These are phyloP conservation scores for Drosophila multiciliata DNA, from an alignment of 2,888 invertebrate genomes.

Conservation along the genomic window DNA sequence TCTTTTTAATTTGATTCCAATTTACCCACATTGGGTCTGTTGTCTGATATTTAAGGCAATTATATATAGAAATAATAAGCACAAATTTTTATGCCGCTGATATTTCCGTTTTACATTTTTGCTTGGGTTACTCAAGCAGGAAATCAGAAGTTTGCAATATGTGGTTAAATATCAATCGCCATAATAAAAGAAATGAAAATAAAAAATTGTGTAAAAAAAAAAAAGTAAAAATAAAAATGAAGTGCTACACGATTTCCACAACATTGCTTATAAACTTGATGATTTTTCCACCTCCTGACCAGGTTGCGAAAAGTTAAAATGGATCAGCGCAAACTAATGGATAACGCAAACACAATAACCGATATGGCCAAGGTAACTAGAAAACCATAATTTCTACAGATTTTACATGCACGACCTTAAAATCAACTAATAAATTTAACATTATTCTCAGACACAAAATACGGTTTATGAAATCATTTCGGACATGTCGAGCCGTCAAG, in stretches of 20 bases:
- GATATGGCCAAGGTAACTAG: slow-evolving; percentile 99
- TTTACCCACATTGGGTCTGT: neutral
- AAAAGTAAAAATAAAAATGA: neutral
- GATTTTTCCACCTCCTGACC: slow-evolving; percentile 63
- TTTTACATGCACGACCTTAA: neutral
- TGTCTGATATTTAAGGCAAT: neutral
- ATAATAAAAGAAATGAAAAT: slow-evolving; percentile 7
- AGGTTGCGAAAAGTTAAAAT: slow-evolving; percentile 99
- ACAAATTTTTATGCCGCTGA: slow-evolving; percentile 1
- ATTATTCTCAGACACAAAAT: slow-evolving; percentile 93
- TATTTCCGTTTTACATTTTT: slow-evolving; percentile 6
- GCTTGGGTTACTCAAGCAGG: slow-evolving; percentile 10
- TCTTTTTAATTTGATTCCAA: neutral
- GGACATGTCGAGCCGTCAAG: slow-evolving; percentile 97
- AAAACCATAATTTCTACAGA: slow-evolving; percentile 3
- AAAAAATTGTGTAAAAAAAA: slow-evolving; percentile 22
- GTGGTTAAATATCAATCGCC: slow-evolving; percentile 3
- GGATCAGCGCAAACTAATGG: slow-evolving; percentile 99
- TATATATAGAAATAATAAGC: neutral
- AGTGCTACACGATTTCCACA: slow-evolving; percentile 22
- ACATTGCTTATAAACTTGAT: slow-evolving; percentile 54
- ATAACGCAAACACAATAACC: slow-evolving; percentile 99
- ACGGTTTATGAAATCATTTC: slow-evolving; percentile 99
- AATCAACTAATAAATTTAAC: slow-evolving; percentile 1
- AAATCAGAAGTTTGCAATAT: slow-evolving; percentile 1